phyloP scores from a whole-genome alignment of 2,113 vertebrate species.

The Zosterops lateralis region DNA sequence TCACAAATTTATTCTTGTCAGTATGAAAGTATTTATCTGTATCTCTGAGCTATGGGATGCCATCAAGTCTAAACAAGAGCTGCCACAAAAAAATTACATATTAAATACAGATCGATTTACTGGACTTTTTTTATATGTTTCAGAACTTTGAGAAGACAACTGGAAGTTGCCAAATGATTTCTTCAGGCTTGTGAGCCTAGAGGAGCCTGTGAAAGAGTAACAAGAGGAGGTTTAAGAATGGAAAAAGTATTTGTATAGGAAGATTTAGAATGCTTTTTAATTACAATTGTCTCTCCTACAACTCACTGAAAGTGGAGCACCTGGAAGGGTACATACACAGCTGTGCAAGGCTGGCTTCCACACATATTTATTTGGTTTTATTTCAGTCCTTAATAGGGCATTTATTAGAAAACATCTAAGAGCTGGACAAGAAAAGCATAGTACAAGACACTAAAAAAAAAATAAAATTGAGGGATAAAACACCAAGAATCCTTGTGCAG shows the following conservation, averaged over 20 bases:
- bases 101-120: neutral
- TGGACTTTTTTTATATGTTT: neutral
- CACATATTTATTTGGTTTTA: neutral
- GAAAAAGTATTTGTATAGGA: neutral
- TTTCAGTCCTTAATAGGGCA: neutral
- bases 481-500: neutral
- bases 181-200: neutral
- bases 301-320: neutral
- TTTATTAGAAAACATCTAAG: neutral
- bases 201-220: neutral
- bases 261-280: neutral
- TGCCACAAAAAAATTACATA: neutral
- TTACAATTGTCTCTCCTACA: neutral
- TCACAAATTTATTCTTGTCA: neutral
- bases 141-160: neutral
- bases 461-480: neutral
- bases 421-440: neutral
- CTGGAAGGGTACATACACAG: slow-evolving; percentile 2
- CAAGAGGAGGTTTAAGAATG: neutral
- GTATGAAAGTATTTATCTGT: neutral
- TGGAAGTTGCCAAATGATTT: neutral
- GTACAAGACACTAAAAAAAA: neutral
- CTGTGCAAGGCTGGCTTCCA: slow-evolving; percentile 24
- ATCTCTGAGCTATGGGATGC: neutral
- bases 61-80: neutral